phyloP scores from a whole-genome alignment of 2,113 vertebrate species.

The Corvus cornix region DNA sequence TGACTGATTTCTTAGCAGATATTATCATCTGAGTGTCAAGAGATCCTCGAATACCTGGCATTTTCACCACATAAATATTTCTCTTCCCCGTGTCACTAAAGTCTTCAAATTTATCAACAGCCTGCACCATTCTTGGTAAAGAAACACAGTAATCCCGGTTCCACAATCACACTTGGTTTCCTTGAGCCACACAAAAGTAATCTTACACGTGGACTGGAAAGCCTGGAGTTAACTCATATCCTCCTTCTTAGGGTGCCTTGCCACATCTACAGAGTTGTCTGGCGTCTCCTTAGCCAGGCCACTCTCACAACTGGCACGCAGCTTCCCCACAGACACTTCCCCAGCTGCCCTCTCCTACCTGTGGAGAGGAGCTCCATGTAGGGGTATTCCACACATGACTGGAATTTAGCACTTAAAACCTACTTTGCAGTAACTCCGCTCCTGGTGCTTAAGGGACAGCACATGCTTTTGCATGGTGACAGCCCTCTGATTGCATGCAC shows the following conservation, averaged over 20 bases:
- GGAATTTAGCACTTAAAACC: background rate
- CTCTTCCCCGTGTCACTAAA: background rate
- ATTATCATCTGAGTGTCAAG: background rate
- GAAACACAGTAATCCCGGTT: background rate
- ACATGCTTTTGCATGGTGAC: background rate
- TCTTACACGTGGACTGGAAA: background rate
- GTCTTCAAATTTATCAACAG: background rate
- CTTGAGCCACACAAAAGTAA: background rate
- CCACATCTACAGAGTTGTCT: background rate
- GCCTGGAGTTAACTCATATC: background rate
- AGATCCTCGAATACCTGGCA: background rate
- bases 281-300: background rate
- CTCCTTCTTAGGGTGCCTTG: background rate
- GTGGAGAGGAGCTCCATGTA: background rate
- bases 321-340: rapidly evolving
- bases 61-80: background rate
- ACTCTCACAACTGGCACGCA: background rate
- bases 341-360: background rate
- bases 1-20: background rate
- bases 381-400: background rate
- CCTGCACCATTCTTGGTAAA: background rate
- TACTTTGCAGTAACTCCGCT: background rate
- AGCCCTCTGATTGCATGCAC: background rate
- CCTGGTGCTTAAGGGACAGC: background rate
- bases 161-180: background rate